These are phyloP conservation scores for Cepaea hortensis DNA, from an alignment of 2,888 invertebrate genomes.

Conservation along the genomic window DNA sequence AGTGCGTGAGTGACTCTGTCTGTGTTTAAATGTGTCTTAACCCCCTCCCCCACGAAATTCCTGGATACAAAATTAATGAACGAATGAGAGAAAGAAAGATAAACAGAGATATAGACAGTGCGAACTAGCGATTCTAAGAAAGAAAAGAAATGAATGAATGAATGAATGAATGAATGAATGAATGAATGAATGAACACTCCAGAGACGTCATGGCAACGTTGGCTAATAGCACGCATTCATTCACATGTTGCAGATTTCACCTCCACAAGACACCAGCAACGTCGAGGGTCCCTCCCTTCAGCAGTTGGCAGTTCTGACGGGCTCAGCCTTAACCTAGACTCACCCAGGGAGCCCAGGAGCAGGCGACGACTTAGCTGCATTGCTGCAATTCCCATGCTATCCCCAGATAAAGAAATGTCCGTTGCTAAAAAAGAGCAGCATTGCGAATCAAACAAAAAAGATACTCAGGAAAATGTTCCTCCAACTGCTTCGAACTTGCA, in stretches of 20 bases:
- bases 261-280: background rate
- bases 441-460: background rate
- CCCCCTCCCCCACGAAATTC: no score
- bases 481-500: no score
- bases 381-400: constrained; percentile 2
- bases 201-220: no score
- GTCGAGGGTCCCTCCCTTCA: constrained; percentile 25
- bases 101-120: no score
- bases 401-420: background rate
- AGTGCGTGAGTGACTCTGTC: no score
- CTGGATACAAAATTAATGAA: no score
- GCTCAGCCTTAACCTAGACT: background rate
- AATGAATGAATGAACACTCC: no score
- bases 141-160: no score
- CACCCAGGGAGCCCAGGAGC: constrained; percentile 11
- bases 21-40: no score
- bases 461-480: background rate
- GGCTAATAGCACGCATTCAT: background rate
- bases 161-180: no score
- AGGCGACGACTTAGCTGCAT: constrained; percentile 27
- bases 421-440: background rate
- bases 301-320: background rate
- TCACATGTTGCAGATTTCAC: background rate
- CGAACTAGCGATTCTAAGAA: no score
- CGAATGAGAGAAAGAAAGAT: no score